Base-by-base conservation (phyloP, 2,888 invertebrate species). In the Latheticus oryzae region DNA sequence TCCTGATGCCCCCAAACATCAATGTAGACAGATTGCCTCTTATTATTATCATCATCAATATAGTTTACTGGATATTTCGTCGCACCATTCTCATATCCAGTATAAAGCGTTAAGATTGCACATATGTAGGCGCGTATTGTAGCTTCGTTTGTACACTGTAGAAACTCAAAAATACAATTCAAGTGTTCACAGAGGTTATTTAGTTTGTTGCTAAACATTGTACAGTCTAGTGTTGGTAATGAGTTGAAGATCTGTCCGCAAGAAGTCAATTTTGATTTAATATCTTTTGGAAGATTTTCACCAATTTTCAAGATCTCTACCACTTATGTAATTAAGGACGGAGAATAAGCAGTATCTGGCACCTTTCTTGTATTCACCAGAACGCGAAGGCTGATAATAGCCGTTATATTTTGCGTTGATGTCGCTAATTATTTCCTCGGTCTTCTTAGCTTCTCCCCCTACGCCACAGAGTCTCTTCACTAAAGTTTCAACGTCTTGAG, bases 341-440 rank as follows among this genome's bases (percentile, higher is more conserved):
- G 45, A 43, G 30, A 43, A 43, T 43, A 43, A 32, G 45, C 45
- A 43, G 28, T 43, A 43, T 40, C 48, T 48, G 48, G 37, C 48
- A 33, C 19, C 8, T 48, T 33, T 35, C 37, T 35, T 48, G 35
- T 33, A 9, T 43, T 53, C 16, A 45, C 53, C 43, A 53, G 53
- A 53, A 53, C 5, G 45, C 21, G 43, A 45, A 53, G 4, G 43
- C 53, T 53, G 43, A 53, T 45, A 43, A 53, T 53, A 53, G 43
- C 45, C 53, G 24, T 45, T 32, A 33, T 43, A 53, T 8, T 45
- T 45, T 53, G 43, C 45, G 53, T 53, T 45, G 23, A 32, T 53
- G 40, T 43, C 43, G 30, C 21, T 47, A 47, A 47, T 47, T 47
- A 47, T 33, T 15, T 47, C 13, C 32, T 45, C 11, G 47, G 15